Conservation (phyloP, 1,140 invertebrate genomes). For the Drosophila albomicans region DNA sequence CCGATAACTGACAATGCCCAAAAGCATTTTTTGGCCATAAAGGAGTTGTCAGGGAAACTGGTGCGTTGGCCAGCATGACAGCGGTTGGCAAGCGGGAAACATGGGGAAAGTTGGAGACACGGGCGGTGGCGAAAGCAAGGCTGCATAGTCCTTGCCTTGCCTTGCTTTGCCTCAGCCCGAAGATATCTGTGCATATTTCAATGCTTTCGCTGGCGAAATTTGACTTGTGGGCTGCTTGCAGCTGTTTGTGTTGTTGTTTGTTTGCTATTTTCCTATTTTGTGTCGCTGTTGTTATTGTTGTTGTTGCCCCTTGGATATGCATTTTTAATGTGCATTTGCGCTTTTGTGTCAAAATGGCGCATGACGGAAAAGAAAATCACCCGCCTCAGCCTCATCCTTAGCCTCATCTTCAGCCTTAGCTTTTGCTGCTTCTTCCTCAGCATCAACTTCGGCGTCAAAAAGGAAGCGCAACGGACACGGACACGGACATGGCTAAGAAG, state of each 20-base stretch:
- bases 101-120: too few species aligned
- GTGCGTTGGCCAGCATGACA: constrained; percentile 66
- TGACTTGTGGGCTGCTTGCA: constrained; percentile 57
- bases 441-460: not conserved
- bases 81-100: constrained; percentile 16
- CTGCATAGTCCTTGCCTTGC: not conserved
- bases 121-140: not conserved
- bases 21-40: constrained; percentile 69
- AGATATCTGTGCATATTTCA: constrained; percentile 81
- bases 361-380: constrained; percentile 69
- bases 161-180: constrained; percentile 25
- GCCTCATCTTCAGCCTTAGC: not conserved
- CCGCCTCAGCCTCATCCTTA: constrained; percentile 16
- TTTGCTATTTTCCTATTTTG: not conserved
- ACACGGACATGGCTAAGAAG: constrained; percentile 65
- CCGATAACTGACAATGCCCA: constrained; percentile 82
- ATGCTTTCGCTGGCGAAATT: constrained; percentile 78
- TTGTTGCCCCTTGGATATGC: constrained; percentile 71
- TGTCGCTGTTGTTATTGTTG: not conserved
- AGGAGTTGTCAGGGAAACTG: constrained; percentile 78
- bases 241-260: constrained; percentile 23
- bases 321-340: constrained; percentile 83
- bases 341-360: constrained; percentile 80
- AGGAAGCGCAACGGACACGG: constrained; percentile 29
- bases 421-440: not conserved